Evolutionary conservation across 2,113 vertebrate genomes (phyloP).

Genomic region (Apaloderma vittatum): DNA sequence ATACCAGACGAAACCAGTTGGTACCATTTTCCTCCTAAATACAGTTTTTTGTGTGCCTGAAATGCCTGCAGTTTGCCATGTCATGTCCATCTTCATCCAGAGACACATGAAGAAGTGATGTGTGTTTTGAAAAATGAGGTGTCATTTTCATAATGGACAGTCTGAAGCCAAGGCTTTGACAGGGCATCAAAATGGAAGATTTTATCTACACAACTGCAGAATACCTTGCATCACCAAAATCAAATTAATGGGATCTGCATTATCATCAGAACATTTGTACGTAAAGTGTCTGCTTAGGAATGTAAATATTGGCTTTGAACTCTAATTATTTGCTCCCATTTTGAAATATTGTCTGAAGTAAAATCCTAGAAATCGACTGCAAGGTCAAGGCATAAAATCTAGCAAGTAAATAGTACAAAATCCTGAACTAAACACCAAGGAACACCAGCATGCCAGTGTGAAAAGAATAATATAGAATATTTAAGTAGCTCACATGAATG

Average conservation of each 20-base stretch:
- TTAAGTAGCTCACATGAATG: neutral
- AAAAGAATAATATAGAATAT: slow-evolving; percentile 24
- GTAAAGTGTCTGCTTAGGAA: neutral
- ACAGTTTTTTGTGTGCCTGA: neutral
- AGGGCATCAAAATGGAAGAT: neutral
- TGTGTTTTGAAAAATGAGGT: neutral
- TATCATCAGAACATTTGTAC: neutral
- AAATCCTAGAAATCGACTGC: neutral
- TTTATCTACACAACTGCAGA: neutral
- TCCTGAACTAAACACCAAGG: neutral
- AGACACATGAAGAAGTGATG: neutral
- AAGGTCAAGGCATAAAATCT: neutral
- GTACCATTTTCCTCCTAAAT: neutral
- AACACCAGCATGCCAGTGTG: neutral
- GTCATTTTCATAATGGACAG: neutral
- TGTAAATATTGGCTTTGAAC: neutral
- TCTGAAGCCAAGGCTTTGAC: neutral
- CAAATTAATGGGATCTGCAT: neutral
- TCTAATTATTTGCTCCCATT: neutral
- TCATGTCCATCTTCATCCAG: neutral
- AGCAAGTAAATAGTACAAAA: slow-evolving; percentile 2
- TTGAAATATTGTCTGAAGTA: neutral
- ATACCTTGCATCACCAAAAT: neutral
- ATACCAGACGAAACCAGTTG: neutral
- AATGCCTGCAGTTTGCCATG: neutral